These are phyloP conservation scores for Chymomyza costata DNA, from an alignment of 1,140 invertebrate genomes.

Conservation along the genomic window DNA sequence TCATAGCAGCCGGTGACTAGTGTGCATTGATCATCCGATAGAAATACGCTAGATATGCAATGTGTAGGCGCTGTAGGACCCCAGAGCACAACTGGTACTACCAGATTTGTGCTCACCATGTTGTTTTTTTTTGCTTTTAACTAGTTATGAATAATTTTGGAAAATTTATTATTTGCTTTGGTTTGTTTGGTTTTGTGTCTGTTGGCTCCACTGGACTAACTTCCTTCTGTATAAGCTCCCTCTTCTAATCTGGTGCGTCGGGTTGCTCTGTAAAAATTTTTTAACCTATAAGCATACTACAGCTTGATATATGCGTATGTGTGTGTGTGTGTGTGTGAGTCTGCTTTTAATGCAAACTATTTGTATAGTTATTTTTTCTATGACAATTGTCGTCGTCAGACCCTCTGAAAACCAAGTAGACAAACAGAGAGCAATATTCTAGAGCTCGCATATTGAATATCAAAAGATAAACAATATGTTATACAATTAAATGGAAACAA, in stretches of 20 bases:
- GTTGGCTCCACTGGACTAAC: not conserved
- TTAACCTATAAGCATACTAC: conserved; percentile 6
- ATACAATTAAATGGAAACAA: no score
- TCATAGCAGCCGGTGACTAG: conserved; percentile 98
- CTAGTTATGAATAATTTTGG: not conserved
- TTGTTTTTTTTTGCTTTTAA: not conserved
- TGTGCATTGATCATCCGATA: conserved; percentile 93
- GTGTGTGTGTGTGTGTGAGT: not conserved
- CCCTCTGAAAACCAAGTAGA: conserved; percentile 8
- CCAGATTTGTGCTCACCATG: conserved; percentile 92
- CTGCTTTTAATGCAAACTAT: conserved; percentile 11
- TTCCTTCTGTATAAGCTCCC: not conserved
- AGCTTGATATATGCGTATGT: not conserved
- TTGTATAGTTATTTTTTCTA: conserved; percentile 1
- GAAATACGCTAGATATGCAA: conserved; percentile 94
- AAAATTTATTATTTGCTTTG: not conserved
- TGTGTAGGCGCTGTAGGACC: conserved; percentile 96
- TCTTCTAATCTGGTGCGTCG: not conserved
- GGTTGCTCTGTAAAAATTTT: not conserved
- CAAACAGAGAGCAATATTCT: not conserved
- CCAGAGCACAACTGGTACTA: conserved; percentile 98
- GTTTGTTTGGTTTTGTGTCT: not conserved
- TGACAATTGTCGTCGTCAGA: not conserved
- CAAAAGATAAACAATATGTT: conserved; percentile 66
- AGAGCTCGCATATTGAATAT: conserved; percentile 32